phyloP scores from a whole-genome alignment of 37 sponge, comb jelly and placozoan species.

The Axinella damicornis region DNA sequence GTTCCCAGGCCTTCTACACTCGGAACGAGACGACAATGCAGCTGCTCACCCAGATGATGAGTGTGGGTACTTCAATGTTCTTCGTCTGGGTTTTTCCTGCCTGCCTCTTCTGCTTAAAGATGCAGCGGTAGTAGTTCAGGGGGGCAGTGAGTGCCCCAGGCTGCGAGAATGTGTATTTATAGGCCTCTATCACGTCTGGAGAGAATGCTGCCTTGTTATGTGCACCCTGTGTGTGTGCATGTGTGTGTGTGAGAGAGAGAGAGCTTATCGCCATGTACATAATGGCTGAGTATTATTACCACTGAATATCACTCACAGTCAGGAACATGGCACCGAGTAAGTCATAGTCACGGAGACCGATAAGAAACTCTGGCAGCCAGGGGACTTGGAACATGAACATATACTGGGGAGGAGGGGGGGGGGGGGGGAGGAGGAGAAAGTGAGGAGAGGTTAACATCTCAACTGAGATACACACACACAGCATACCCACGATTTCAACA shows the following conservation, averaged over 20 bases:
- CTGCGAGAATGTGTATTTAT: constrained; percentile 82
- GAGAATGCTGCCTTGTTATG: constrained; percentile 61
- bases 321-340: constrained; percentile 17
- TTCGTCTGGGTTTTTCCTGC: neutral
- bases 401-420: too few species aligned
- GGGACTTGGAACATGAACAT: constrained; percentile 77
- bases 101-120: constrained; percentile 11
- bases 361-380: constrained; percentile 55
- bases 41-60: constrained; percentile 61
- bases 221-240: constrained; percentile 70
- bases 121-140: constrained; percentile 75
- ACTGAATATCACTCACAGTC: too few species aligned
- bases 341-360: constrained; percentile 54
- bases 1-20: too few species aligned
- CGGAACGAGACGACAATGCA: too few species aligned
- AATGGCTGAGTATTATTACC: too few species aligned
- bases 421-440: too few species aligned
- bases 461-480: too few species aligned
- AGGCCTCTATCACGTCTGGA: constrained; percentile 59
- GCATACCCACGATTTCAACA: too few species aligned
- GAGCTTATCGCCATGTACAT: too few species aligned
- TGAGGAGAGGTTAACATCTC: neutral
- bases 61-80: constrained; percentile 21
- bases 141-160: constrained; percentile 73
- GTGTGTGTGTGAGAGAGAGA: constrained; percentile 59